Percentiles rank a stretch among this genome's conserved stretches.
Conservation (phyloP, 2,113 vertebrate genomes). For the Trogon surrucura region DNA sequence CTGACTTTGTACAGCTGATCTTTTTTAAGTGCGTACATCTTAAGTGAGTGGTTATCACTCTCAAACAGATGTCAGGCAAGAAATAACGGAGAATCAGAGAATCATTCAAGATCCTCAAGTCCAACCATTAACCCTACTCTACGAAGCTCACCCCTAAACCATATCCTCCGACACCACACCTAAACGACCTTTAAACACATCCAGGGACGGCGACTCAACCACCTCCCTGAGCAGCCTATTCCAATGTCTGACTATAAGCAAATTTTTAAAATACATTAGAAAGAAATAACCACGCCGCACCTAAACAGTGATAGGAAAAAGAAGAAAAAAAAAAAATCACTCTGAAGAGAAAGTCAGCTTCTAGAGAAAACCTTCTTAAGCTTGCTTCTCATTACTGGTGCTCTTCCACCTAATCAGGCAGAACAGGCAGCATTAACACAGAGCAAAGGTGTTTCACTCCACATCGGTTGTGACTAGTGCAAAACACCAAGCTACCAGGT, state of each 20-base stretch:
- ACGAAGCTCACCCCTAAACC: too few species aligned
- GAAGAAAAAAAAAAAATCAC: neutral
- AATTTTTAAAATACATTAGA: neutral
- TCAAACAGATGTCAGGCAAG: conserved; percentile 81
- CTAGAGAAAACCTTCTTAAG: neutral
- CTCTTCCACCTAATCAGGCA: neutral
- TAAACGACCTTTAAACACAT: too few species aligned
- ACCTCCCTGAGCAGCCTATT: too few species aligned
- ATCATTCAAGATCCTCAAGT: too few species aligned
- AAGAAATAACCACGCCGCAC: neutral
- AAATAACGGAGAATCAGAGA: conserved; percentile 69
- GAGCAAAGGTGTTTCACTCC: neutral
- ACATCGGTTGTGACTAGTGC: neutral
- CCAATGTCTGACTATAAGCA: conserved; percentile 67
- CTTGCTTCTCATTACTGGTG: neutral
- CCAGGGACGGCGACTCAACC: too few species aligned
- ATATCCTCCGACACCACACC: too few species aligned
- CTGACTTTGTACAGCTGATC: neutral
- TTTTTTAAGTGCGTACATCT: neutral
- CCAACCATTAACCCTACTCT: too few species aligned
- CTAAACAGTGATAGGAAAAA: neutral
- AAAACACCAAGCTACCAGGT: neutral
- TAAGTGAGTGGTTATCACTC: conserved; percentile 76
- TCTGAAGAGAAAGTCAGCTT: neutral
- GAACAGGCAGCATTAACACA: neutral